These are phyloP conservation scores for Erannis defoliaria DNA, from an alignment of 2,888 invertebrate genomes.

Conservation along the genomic window DNA sequence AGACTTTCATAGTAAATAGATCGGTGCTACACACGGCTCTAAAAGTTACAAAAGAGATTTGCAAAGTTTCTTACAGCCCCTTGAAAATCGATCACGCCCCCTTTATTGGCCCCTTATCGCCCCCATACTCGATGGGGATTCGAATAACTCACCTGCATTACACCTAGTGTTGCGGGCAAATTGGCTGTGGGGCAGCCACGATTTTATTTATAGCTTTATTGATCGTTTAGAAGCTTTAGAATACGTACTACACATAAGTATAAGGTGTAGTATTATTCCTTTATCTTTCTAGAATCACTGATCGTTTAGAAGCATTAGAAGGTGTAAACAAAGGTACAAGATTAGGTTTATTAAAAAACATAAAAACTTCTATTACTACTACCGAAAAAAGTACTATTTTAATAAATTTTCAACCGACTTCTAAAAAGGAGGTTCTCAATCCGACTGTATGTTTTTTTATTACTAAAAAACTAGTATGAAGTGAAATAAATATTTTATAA, in stretches of 20 bases:
- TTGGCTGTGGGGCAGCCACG: conserved; percentile 10
- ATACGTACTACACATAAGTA: not conserved
- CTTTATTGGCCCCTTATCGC: conserved; percentile 33
- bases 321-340: too few species aligned
- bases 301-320: too few species aligned
- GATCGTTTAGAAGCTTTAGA: conserved; percentile 5
- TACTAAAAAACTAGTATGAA: too few species aligned
- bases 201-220: conserved; percentile 14
- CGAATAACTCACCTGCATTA: conserved; percentile 33
- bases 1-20: conserved; percentile 7
- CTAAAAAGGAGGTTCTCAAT: too few species aligned
- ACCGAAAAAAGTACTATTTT: too few species aligned
- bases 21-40: conserved; percentile 3
- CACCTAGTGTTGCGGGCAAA: conserved; percentile 40
- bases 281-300: too few species aligned
- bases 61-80: conserved; percentile 25
- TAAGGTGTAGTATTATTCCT: conserved; percentile 8
- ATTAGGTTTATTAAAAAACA: too few species aligned
- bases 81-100: conserved; percentile 40
- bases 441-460: too few species aligned
- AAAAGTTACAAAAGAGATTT: conserved; percentile 27
- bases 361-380: too few species aligned
- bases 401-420: too few species aligned
- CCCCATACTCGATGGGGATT: conserved; percentile 23
- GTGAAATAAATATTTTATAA: too few species aligned